Base-by-base conservation (phyloP, 2,888 invertebrate species). In the Nephrocerus scutellatus region DNA sequence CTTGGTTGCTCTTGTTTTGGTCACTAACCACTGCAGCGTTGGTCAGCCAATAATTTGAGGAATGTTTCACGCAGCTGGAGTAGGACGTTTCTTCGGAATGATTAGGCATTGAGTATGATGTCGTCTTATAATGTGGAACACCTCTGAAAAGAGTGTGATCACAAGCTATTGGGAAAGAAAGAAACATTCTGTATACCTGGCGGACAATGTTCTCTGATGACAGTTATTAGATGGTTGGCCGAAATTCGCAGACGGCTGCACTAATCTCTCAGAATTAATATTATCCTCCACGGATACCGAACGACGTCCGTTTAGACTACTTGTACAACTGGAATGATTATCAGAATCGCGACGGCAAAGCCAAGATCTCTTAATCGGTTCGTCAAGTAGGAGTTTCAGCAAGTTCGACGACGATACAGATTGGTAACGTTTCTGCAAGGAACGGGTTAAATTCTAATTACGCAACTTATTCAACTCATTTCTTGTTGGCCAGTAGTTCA, bases 341-440 rank as follows among this genome's bases (percentile, higher is more conserved):
- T 46, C 51, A 26, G 35, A 41, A 38, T 51, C 42, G n/a, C n/a
- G n/a, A 15, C 55, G 55, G 62, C 69, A 59, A 43, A 62, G 59
- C 71, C 75, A 75, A 59, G 74, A 73, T 61, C 72, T 62, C 52
- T 69, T 68, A 15, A 68, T 67, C 15, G 68, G 68, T 44, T 68
- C 66, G 25, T 64, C 63, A 29, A 69, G 38, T 29, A 69, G 45
- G 1, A 66, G 46, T 39, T 66, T 68, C 1, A 68, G 49, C n/a
- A 69, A 41, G 50, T 62, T 65, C 21, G 68, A 65, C 5, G 68
- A 68, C 2, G 68, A 66, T 2, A 59, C 51, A 4, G 57, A 52
- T 25, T 54, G 46, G 32, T 57, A 53, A 6, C 49, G 51, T 33
- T 51, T 51, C 45, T 53, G 45, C 22, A 43, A 35, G 2, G 12